phyloP scores from a whole-genome alignment of 2,888 invertebrate genomes.

The Epistrophella euchroma region DNA sequence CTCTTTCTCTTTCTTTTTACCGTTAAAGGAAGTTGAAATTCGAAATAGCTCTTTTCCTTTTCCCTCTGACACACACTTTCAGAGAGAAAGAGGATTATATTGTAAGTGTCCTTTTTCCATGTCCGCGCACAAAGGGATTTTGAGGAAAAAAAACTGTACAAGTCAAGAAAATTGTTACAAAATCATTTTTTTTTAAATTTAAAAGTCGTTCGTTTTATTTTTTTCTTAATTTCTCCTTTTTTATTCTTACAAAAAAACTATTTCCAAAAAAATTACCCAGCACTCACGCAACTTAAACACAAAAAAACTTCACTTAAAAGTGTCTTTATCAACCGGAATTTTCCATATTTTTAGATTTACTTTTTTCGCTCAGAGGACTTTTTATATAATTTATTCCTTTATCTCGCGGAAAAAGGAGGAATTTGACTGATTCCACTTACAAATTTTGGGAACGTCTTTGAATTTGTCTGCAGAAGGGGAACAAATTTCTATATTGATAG shows the following conservation, averaged over 20 bases:
- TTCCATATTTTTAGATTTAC: constrained; percentile 66
- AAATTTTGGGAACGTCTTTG: constrained; percentile 23
- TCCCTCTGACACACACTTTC: constrained; percentile 38
- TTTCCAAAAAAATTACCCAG: constrained; percentile 52
- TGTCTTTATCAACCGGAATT: constrained; percentile 77
- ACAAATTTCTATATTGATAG: constrained; percentile 11
- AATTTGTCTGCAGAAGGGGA: constrained; percentile 65
- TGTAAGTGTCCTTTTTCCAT: constrained; percentile 50
- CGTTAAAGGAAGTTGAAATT: background rate
- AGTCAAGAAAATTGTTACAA: constrained; percentile 70
- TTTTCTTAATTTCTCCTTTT: constrained; percentile 42
- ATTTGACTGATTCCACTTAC: constrained; percentile 53
- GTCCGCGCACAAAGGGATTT: constrained; percentile 60
- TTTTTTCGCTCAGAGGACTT: constrained; percentile 78
- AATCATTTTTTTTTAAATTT: constrained; percentile 52
- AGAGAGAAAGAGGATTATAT: constrained; percentile 26
- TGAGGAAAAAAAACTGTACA: constrained; percentile 58
- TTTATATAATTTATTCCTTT: constrained; percentile 66
- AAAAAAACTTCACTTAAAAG: constrained; percentile 40
- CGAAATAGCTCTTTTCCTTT: constrained; percentile 40
- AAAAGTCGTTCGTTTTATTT: constrained; percentile 35
- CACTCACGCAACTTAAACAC: constrained; percentile 53
- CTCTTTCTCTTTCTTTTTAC: background rate
- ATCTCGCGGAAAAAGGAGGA: constrained; percentile 46
- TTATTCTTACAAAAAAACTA: constrained; percentile 30